These are phyloP conservation scores for Cerastis leucographa DNA, from an alignment of 2,888 invertebrate species.

Conservation along the genomic window DNA sequence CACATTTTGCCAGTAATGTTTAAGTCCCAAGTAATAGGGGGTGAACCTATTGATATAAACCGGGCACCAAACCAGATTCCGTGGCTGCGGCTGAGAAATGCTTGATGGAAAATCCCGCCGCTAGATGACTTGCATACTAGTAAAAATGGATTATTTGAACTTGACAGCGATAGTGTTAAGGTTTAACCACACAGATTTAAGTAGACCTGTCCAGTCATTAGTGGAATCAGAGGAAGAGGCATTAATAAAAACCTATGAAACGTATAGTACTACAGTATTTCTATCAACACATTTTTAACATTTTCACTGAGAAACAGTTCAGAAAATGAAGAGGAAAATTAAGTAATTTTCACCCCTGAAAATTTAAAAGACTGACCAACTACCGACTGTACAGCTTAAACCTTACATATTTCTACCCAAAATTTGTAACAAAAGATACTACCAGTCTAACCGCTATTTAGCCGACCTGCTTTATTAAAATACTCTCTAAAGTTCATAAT, in stretches of 20 bases:
- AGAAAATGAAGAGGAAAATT: neutral
- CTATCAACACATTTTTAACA: neutral
- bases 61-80: too few relatives aligned
- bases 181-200: neutral
- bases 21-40: too few relatives aligned
- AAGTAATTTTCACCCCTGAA: neutral
- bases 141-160: too few relatives aligned
- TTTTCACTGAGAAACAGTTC: neutral
- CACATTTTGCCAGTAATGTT: too few relatives aligned
- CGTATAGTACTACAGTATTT: neutral
- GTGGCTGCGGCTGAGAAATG: too few relatives aligned
- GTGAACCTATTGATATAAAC: too few relatives aligned
- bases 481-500: conserved; percentile 19
- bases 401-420: conserved; percentile 24
- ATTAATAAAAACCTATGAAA: neutral
- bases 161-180: too few relatives aligned
- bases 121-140: too few relatives aligned
- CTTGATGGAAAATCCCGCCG: too few relatives aligned
- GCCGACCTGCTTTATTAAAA: conserved; percentile 12
- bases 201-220: neutral
- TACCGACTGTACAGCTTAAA: neutral
- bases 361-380: conserved; percentile 4
- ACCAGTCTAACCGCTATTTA: conserved; percentile 9
- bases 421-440: conserved; percentile 26
- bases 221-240: neutral